Conservation (phyloP, 2,888 invertebrate species). For the Leptinotarsa rubiginosa region DNA sequence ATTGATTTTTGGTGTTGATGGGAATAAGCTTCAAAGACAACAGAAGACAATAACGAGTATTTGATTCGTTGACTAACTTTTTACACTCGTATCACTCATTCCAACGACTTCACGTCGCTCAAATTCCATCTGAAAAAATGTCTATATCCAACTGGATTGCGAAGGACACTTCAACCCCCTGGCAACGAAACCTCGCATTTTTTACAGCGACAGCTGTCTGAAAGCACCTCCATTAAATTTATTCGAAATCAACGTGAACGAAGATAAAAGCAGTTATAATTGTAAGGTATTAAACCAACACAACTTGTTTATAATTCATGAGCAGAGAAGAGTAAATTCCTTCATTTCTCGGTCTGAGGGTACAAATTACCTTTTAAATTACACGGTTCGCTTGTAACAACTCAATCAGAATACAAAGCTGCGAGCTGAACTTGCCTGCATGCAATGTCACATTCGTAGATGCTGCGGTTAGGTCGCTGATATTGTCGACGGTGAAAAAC, state of each 20-base stretch:
- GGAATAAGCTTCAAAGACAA: too few relatives aligned
- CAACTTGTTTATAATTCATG: constrained; percentile 19
- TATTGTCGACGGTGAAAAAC: not conserved
- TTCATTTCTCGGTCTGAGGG: constrained; percentile 20
- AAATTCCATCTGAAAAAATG: too few relatives aligned
- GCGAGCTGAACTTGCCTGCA: constrained; percentile 9
- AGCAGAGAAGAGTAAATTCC: constrained; percentile 18
- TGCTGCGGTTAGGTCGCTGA: not conserved
- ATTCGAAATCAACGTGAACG: constrained; percentile 17
- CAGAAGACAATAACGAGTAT: too few relatives aligned
- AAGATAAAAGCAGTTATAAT: constrained; percentile 18
- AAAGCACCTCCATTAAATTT: constrained; percentile 3
- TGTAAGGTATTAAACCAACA: constrained; percentile 15
- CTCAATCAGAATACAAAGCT: constrained; percentile 21
- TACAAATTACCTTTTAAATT: constrained; percentile 21
- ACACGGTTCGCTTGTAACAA: constrained; percentile 15
- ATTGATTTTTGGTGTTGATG: too few relatives aligned
- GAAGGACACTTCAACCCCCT: not conserved
- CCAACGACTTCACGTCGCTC: too few relatives aligned
- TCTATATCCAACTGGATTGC: too few relatives aligned
- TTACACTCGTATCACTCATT: too few relatives aligned
- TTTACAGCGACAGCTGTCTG: constrained; percentile 6
- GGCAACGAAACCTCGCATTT: not conserved
- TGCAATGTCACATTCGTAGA: constrained; percentile 6
- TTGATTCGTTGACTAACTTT: too few relatives aligned